A percentile compares a stretch with the other conserved stretches of the same genome.
Evolutionary conservation across 2,888 invertebrate genomes (phyloP).

Genomic region (Chrysotoxum bicinctum): DNA sequence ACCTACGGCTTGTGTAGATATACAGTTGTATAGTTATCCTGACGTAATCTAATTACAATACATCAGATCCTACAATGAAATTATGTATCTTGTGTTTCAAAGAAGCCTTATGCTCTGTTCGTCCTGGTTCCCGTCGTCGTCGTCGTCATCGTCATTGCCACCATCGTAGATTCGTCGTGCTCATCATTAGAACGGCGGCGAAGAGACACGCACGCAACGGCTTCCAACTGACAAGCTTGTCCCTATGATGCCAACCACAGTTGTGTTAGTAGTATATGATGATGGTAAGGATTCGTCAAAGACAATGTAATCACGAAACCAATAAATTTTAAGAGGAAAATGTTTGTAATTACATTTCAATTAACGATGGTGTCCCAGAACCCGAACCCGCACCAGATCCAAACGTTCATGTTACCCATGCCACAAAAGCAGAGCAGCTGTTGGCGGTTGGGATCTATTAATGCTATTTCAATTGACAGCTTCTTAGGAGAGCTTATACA

Average conservation of each 20-base stretch:
- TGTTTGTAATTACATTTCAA: slow-evolving; percentile 68
- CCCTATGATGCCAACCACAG: not conserved
- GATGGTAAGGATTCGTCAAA: slow-evolving; percentile 44
- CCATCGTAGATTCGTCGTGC: not conserved
- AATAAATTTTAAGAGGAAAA: slow-evolving; percentile 68
- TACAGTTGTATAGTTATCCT: slow-evolving; percentile 12
- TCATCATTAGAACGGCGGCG: not conserved
- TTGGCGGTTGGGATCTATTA: slow-evolving; percentile 23
- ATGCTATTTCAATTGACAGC: slow-evolving; percentile 38
- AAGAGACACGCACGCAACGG: not conserved
- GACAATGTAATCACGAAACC: slow-evolving; percentile 63
- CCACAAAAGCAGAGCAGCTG: slow-evolving; percentile 20
- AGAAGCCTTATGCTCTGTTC: slow-evolving; percentile 25
- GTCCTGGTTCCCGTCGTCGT: not conserved
- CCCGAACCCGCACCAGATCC: not conserved
- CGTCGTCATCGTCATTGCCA: not conserved
- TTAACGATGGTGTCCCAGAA: slow-evolving; percentile 43
- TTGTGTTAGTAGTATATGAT: not conserved
- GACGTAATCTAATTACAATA: slow-evolving; percentile 63
- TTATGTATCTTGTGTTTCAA: slow-evolving; percentile 53
- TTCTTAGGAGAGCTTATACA: not conserved
- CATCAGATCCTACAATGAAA: slow-evolving; percentile 59
- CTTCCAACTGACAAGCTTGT: no score
- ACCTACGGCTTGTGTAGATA: not conserved
- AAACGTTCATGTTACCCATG: not conserved